phyloP scores from a whole-genome alignment of 2,888 invertebrate species.

The Pseudococcus longispinus region DNA sequence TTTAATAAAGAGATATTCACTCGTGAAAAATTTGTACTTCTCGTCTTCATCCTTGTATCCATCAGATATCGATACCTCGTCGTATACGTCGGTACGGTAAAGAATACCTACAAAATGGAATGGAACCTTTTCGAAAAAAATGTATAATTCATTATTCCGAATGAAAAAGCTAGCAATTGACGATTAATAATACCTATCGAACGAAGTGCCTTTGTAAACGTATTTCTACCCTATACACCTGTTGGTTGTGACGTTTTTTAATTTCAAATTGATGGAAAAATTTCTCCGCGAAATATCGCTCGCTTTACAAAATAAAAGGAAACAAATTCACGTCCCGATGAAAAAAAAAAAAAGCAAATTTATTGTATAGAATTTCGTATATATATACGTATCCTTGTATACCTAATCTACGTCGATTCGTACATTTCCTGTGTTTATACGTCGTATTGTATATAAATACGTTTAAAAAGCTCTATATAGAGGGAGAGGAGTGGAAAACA shows the following conservation, averaged over 20 bases:
- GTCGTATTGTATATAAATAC: constrained; percentile 9
- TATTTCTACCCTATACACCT: neutral
- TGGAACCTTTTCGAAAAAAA: too few relatives aligned
- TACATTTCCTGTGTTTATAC: neutral
- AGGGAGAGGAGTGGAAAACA: neutral
- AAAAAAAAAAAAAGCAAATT: neutral
- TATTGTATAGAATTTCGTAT: neutral
- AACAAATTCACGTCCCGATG: neutral
- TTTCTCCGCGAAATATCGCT: neutral
- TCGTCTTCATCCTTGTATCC: too few relatives aligned
- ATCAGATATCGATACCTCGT: too few relatives aligned
- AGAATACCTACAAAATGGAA: too few relatives aligned
- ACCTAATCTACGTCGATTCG: neutral
- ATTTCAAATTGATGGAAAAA: constrained; percentile 4
- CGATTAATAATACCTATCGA: too few relatives aligned
- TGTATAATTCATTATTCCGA: too few relatives aligned
- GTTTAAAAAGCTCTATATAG: neutral
- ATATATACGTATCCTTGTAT: neutral
- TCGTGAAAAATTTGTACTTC: too few relatives aligned
- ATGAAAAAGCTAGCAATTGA: too few relatives aligned
- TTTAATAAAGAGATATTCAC: too few relatives aligned
- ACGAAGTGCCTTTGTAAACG: neutral
- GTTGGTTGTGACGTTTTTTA: neutral
- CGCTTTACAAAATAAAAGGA: neutral
- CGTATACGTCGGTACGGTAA: too few relatives aligned